phyloP scores from a whole-genome alignment of 1,140 invertebrate species.

The Lepidurus packardi region DNA sequence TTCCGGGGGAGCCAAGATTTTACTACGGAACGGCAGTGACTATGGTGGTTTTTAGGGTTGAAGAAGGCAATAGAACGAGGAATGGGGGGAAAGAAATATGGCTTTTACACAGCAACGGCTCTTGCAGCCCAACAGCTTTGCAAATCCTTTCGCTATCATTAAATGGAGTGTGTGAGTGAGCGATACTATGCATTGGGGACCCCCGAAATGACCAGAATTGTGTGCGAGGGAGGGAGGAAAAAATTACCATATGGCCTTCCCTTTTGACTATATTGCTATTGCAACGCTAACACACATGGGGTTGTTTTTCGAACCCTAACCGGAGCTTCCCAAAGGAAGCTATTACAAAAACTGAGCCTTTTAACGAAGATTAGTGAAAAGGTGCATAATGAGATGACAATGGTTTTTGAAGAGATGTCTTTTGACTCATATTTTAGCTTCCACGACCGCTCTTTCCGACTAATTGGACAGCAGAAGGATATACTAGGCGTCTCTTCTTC shows the following conservation, averaged over 20 bases:
- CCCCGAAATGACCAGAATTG: not conserved
- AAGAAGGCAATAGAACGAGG: slow-evolving; percentile 18
- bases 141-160: slow-evolving; percentile 14
- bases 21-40: slow-evolving; percentile 13
- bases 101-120: not conserved
- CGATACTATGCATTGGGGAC: slow-evolving; percentile 18
- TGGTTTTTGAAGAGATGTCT: not conserved
- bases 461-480: not conserved
- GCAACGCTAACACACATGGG: slow-evolving; percentile 9
- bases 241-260: slow-evolving; percentile 15
- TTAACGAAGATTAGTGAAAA: not conserved
- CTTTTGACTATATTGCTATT: not conserved
- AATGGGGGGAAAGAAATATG: slow-evolving; percentile 15
- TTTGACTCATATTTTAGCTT: not conserved
- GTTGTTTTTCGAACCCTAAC: not conserved
- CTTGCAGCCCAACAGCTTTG: slow-evolving; percentile 14
- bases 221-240: not conserved
- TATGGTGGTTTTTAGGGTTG: slow-evolving; percentile 16
- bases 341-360: not conserved
- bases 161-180: slow-evolving; percentile 21
- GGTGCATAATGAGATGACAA: not conserved
- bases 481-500: not conserved
- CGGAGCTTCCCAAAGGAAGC: not conserved
- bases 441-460: not conserved
- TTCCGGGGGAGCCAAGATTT: not conserved